Base-by-base conservation (phyloP, 2,113 vertebrate genomes). In the Petaurus breviceps region DNA sequence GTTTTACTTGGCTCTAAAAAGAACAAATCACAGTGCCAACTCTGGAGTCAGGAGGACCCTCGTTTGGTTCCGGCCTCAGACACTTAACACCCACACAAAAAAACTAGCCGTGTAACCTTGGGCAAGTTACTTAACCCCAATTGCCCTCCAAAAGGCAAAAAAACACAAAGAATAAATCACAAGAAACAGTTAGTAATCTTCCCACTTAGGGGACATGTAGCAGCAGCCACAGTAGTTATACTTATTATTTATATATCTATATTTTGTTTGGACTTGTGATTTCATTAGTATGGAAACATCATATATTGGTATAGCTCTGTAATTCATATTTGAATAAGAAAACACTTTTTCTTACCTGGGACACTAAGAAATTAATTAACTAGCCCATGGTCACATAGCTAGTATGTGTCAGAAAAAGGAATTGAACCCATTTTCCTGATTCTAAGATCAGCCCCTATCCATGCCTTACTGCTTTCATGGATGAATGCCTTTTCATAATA, bases 1-100 rank as follows among this genome's bases (percentile, higher is more conserved):
- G 89, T 51, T 53, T 92, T 46, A 89, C 93, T 92, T 51, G 77
- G 28, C 47, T 19, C 93, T 98, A 89, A 93, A 97, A 95, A 43
- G 28, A 97, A 96, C 61, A 3, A 77, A 51, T 8, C 26, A 49
- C 92, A 52, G n/a, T n/a, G n/a, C n/a, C n/a, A n/a, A n/a, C n/a
- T n/a, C n/a, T n/a, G n/a, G n/a, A n/a, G n/a, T n/a, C n/a, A n/a
- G n/a, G n/a, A n/a, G n/a, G n/a, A n/a, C n/a, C n/a, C n/a, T n/a
- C n/a, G n/a, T n/a, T n/a, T n/a, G n/a, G n/a, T n/a, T n/a, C n/a
- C n/a, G n/a, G n/a, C n/a, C n/a, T n/a, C n/a, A n/a, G n/a, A n/a
- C n/a, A n/a, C n/a, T n/a, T n/a, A n/a, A n/a, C n/a, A n/a, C n/a
- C n/a, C n/a, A n/a, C n/a, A n/a, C n/a, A n/a, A n/a, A n/a, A n/a